These are phyloP conservation scores for Leptopilina drosophilae DNA, from an alignment of 2,888 invertebrate species.

Conservation along the genomic window DNA sequence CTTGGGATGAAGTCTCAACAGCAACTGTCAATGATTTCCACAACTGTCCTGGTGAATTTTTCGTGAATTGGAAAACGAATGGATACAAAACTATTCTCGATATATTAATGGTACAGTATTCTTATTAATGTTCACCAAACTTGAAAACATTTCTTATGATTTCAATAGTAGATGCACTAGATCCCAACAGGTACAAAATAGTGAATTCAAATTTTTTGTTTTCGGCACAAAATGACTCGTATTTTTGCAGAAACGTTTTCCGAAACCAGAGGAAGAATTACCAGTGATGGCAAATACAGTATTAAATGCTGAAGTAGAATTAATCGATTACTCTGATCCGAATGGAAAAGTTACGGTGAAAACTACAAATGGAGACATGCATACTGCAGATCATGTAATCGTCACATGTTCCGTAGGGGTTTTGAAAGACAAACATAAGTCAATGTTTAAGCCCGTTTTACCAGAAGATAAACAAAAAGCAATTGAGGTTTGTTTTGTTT, in stretches of 20 bases:
- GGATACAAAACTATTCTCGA: conserved; percentile 67
- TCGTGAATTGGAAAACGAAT: conserved; percentile 65
- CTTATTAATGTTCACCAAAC: neutral
- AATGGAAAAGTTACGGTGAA: conserved; percentile 44
- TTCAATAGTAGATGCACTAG: no score
- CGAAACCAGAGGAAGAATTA: conserved; percentile 58
- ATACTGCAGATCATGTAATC: conserved; percentile 82
- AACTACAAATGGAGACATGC: conserved; percentile 78
- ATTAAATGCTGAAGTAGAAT: conserved; percentile 64
- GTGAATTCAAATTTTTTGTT: no score
- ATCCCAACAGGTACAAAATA: no score
- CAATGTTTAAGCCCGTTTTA: conserved; percentile 80
- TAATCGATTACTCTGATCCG: conserved; percentile 61
- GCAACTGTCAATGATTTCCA: conserved; percentile 37
- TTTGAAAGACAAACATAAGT: conserved; percentile 80
- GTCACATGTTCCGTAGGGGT: conserved; percentile 85
- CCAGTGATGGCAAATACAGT: conserved; percentile 63
- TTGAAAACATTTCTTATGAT: no score
- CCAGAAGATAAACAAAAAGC: conserved; percentile 79
- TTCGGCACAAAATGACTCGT: no score
- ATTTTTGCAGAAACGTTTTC: conserved; percentile 65
- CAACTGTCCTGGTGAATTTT: conserved; percentile 53
- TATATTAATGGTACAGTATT: conserved; percentile 63
- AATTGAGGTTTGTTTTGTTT: conserved; percentile 74
- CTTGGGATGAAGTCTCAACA: conserved; percentile 55